Base-by-base conservation (phyloP, 2,888 invertebrate genomes). In the Euzophera pinguis region DNA sequence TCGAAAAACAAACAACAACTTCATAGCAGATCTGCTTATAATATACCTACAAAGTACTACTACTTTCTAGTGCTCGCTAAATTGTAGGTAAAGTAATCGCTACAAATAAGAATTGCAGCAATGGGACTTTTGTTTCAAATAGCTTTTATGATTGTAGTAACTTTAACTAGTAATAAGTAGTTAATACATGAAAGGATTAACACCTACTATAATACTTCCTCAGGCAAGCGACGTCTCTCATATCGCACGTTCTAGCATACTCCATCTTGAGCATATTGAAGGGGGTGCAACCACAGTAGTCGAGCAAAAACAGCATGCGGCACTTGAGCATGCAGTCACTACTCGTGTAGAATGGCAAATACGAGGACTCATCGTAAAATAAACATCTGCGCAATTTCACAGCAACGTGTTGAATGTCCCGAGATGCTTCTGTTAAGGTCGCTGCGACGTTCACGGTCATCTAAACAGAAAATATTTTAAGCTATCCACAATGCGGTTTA, bases 251-350 rank as follows among this genome's bases (percentile, higher is more conserved):
- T 55, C 78, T 80, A 1, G 77, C 70, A 13, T 78, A 69, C 0
- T 62, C 62, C 63, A 83, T 71, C 57, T 81, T 81, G 6, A 87
- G 91, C 79, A 92, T 91, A 61, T 90, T 92, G 56, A 92, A 92
- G 0, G 92, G 92, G 1, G 92, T 84, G 59, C 93, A 93, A 35
- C 90, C 84, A 59, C 93, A 93, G 3, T 84, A 81, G 0, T 81
- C 75, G 0, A 86, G 60, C 9, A 92, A 78, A 60, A 92, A 92
- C 37, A 75, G 67, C 74, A 91, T 84, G 47, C 92, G 84, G 59
- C 93, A 93, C 61, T 91, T 90, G 52, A 92, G 75, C 64, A 92
- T 80, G 65, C 92, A 93, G 62, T 92, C 92, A 62, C 92, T 92
- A 66, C 90, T 87, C 0, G 92, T 92, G 67, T 92, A 92, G 61